A percentile compares a stretch with the other conserved stretches of the same genome.
phyloP scores from a whole-genome alignment of 2,797 vertebrate species.

The Sciaenops ocellatus region DNA sequence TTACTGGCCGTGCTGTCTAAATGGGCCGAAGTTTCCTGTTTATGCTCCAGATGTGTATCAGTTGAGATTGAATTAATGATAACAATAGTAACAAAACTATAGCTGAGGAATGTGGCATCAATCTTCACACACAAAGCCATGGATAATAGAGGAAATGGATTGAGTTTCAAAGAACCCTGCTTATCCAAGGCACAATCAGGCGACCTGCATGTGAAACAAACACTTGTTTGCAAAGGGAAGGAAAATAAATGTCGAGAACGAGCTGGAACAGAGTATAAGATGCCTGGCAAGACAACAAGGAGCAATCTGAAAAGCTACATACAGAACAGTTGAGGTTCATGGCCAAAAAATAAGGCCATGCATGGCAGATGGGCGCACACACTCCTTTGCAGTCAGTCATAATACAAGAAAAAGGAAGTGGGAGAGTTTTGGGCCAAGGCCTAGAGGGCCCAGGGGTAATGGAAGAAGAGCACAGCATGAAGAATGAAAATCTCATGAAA shows the following conservation, averaged over 20 bases:
- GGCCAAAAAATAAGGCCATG: slow-evolving; percentile 51
- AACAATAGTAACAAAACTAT: slow-evolving; percentile 47
- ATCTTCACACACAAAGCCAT: slow-evolving; percentile 45
- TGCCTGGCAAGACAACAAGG: slow-evolving; percentile 56
- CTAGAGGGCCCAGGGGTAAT: slow-evolving; percentile 45
- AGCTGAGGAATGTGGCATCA: slow-evolving; percentile 42
- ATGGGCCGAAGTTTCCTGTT: slow-evolving; percentile 54
- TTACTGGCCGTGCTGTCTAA: slow-evolving; percentile 22
- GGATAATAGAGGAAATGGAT: slow-evolving; percentile 61
- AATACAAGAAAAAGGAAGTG: slow-evolving; percentile 67
- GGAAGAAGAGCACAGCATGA: slow-evolving; percentile 50
- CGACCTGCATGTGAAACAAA: slow-evolving; percentile 59
- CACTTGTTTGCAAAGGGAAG: slow-evolving; percentile 65
- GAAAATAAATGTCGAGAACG: slow-evolving; percentile 59
- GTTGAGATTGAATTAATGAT: slow-evolving; percentile 50
- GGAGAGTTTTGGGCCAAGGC: slow-evolving; percentile 48
- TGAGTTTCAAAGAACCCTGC: slow-evolving; percentile 53
- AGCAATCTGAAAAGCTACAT: slow-evolving; percentile 36
- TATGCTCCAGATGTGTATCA: slow-evolving; percentile 57
- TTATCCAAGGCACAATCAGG: slow-evolving; percentile 54
- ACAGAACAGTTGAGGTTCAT: slow-evolving; percentile 38
- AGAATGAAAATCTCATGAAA: slow-evolving; percentile 39
- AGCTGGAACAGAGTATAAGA: slow-evolving; percentile 41
- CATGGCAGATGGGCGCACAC: slow-evolving; percentile 63
- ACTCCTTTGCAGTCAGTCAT: slow-evolving; percentile 74